Evolutionary conservation across 2,113 vertebrate genomes (phyloP).

Genomic region (Catharus minimus): DNA sequence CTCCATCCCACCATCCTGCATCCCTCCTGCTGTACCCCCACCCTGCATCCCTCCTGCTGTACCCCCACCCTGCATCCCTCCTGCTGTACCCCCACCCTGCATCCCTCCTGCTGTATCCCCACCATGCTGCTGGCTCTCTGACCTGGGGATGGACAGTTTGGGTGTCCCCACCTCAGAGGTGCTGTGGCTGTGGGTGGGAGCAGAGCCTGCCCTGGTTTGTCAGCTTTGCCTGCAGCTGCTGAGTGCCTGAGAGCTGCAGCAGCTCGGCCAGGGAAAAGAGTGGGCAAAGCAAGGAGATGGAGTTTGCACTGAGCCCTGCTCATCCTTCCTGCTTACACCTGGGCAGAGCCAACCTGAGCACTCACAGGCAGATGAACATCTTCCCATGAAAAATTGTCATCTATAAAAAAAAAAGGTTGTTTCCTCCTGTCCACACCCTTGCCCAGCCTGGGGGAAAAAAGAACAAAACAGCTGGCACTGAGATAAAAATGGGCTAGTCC

Average conservation of each 20-base stretch:
- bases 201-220: background rate
- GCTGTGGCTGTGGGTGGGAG: background rate
- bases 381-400: constrained; percentile 7
- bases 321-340: background rate
- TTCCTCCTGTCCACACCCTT: constrained; percentile 14
- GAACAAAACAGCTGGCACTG: constrained; percentile 9
- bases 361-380: background rate
- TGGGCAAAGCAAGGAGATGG: background rate
- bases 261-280: background rate
- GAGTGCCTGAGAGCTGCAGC: background rate
- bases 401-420: background rate
- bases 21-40: background rate
- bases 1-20: background rate
- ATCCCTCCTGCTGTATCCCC: too few relatives aligned
- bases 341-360: background rate
- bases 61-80: background rate
- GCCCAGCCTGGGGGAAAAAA: background rate
- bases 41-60: background rate
- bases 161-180: fast-evolving
- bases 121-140: background rate
- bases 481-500: constrained; percentile 14
- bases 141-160: background rate
- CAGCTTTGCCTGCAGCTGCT: background rate
- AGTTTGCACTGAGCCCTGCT: background rate
- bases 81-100: background rate